phyloP scores from a whole-genome alignment of 2,113 vertebrate species.

The Tenebrosternarchus preto region DNA sequence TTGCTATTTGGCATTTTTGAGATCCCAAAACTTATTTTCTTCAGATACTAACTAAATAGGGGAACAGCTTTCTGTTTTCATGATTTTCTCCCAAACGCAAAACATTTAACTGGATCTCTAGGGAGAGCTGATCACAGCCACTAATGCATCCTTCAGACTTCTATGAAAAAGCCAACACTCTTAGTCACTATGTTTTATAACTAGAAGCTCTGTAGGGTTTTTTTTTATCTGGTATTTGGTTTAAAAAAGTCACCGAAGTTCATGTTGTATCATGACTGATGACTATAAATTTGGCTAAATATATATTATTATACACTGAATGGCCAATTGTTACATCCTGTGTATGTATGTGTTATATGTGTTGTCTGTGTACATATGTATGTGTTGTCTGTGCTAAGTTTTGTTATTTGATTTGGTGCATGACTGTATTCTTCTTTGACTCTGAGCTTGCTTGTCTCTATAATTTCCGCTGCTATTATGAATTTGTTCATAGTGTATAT shows the following conservation, averaged over 20 bases:
- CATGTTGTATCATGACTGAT: not conserved
- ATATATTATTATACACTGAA: too few relatives aligned
- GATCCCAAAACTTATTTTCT: not conserved
- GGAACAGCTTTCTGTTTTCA: not conserved
- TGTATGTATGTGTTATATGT: too few relatives aligned
- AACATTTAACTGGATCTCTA: not conserved
- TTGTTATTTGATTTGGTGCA: too few relatives aligned
- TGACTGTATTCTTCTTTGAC: too few relatives aligned
- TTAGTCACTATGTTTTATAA: not conserved
- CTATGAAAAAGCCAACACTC: not conserved
- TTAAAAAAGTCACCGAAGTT: not conserved
- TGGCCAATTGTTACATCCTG: too few relatives aligned
- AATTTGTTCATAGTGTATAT: too few relatives aligned
- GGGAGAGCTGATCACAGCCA: not conserved
- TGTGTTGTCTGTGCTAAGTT: too few relatives aligned
- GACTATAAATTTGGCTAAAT: not conserved
- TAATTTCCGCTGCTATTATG: too few relatives aligned
- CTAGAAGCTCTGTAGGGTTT: not conserved
- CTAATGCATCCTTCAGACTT: not conserved
- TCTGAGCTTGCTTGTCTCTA: too few relatives aligned
- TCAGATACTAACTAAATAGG: not conserved
- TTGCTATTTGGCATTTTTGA: not conserved
- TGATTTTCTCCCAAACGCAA: not conserved
- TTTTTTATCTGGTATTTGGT: not conserved
- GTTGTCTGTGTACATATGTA: too few relatives aligned